phyloP scores from a whole-genome alignment of 1,140 invertebrate species.

The Trichonephila clavipes region DNA sequence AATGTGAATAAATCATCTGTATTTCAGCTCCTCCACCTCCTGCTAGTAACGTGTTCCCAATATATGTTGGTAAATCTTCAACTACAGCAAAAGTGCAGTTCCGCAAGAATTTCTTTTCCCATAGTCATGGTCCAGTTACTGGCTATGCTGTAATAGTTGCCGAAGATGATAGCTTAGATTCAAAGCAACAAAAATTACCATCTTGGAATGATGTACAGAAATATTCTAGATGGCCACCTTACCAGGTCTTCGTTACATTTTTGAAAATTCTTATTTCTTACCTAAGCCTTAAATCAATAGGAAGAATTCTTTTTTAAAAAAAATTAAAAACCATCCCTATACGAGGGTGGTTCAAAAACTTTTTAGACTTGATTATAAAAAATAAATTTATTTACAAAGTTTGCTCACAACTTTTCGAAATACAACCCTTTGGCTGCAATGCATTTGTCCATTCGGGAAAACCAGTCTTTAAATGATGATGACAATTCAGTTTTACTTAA shows the following conservation, averaged over 20 bases:
- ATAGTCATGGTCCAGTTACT: slow-evolving; percentile 91
- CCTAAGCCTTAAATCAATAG: too few species aligned
- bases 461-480: too few species aligned
- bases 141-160: slow-evolving; percentile 95
- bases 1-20: not conserved
- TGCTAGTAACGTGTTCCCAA: slow-evolving; percentile 88
- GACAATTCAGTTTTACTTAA: too few species aligned
- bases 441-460: too few species aligned
- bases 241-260: slow-evolving; percentile 84
- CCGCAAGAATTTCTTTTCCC: slow-evolving; percentile 94
- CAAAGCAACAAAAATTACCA: slow-evolving; percentile 89
- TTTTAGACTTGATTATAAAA: too few species aligned
- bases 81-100: slow-evolving; percentile 92
- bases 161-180: slow-evolving; percentile 87
- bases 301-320: too few species aligned
- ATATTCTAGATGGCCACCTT: slow-evolving; percentile 93
- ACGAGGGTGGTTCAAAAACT: too few species aligned
- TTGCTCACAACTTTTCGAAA: too few species aligned
- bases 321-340: too few species aligned
- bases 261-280: too few species aligned
- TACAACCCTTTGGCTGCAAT: too few species aligned
- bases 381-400: too few species aligned
- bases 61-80: slow-evolving; percentile 89
- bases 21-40: slow-evolving; percentile 87
- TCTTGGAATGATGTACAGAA: slow-evolving; percentile 95